Percentiles rank a stretch among this genome's conserved stretches.
Conservation (phyloP, 1,140 invertebrate species). For the Latrodectus geometricus region DNA sequence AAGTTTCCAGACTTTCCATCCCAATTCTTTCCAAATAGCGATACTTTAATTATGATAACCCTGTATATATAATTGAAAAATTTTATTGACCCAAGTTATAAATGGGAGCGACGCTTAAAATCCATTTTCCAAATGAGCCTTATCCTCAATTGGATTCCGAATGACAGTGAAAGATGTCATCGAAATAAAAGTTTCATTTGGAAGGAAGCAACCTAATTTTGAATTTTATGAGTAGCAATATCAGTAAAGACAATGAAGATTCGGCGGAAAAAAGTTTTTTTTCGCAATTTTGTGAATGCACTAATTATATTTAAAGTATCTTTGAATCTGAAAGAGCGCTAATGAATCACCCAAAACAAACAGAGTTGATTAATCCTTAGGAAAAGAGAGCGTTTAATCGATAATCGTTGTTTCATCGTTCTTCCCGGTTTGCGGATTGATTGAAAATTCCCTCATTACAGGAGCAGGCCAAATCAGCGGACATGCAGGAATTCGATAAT, state of each 20-base stretch:
- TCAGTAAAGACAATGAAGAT: constrained; percentile 54
- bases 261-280: constrained; percentile 1
- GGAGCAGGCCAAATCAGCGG: constrained; percentile 45
- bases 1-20: no score
- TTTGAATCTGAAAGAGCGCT: constrained; percentile 59
- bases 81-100: constrained; percentile 21
- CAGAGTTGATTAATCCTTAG: constrained; percentile 58
- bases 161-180: constrained; percentile 40
- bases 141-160: constrained; percentile 32
- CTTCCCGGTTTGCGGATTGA: constrained; percentile 27
- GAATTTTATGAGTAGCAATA: constrained; percentile 52
- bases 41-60: neutral
- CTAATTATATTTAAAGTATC: constrained; percentile 62
- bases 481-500: constrained; percentile 58
- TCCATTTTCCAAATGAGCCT: constrained; percentile 31
- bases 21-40: no score
- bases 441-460: constrained; percentile 30
- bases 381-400: constrained; percentile 47
- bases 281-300: constrained; percentile 49
- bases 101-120: constrained; percentile 9
- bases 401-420: constrained; percentile 61
- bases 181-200: constrained; percentile 47
- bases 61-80: constrained; percentile 3
- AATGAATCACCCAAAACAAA: constrained; percentile 60
- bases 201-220: constrained; percentile 35